Percentiles rank a stretch among this genome's conserved stretches.
phyloP scores from a whole-genome alignment of 2,113 vertebrate species.

The Leuciscus idus region DNA sequence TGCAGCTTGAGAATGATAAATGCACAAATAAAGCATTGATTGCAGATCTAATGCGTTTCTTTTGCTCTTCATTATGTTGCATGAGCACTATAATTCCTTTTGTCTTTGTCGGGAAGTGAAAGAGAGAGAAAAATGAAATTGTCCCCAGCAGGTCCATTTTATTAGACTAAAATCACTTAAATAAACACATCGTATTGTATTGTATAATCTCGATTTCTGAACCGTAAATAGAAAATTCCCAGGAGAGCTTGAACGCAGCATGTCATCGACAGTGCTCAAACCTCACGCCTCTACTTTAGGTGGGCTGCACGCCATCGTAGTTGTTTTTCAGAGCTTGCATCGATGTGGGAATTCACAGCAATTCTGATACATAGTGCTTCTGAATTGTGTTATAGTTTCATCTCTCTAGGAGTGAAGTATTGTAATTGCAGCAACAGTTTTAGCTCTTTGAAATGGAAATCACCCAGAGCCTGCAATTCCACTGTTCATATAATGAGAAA shows the following conservation, averaged over 20 bases:
- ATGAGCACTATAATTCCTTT: background rate
- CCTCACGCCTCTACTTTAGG: background rate
- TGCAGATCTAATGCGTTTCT: background rate
- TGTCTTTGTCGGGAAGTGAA: background rate
- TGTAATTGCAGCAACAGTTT: constrained; percentile 24
- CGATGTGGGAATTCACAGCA: background rate
- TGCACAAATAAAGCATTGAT: background rate
- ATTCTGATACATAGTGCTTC: constrained; percentile 7
- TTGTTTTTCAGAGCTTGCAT: background rate
- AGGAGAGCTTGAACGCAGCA: background rate
- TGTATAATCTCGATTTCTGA: background rate
- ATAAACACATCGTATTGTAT: background rate
- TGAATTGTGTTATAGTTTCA: constrained; percentile 26
- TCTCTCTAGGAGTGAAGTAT: constrained; percentile 36
- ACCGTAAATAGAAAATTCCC: background rate
- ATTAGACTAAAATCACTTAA: background rate
- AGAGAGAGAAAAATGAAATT: background rate
- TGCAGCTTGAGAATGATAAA: background rate
- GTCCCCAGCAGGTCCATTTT: background rate
- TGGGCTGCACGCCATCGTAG: background rate
- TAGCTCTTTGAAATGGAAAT: constrained; percentile 49
- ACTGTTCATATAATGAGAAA: constrained; percentile 13
- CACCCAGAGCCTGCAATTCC: constrained; percentile 39
- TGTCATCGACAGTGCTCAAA: background rate
- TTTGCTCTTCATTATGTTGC: constrained; percentile 11